Conservation (phyloP, 2,797 vertebrate species). For the Oreochromis grahami region DNA sequence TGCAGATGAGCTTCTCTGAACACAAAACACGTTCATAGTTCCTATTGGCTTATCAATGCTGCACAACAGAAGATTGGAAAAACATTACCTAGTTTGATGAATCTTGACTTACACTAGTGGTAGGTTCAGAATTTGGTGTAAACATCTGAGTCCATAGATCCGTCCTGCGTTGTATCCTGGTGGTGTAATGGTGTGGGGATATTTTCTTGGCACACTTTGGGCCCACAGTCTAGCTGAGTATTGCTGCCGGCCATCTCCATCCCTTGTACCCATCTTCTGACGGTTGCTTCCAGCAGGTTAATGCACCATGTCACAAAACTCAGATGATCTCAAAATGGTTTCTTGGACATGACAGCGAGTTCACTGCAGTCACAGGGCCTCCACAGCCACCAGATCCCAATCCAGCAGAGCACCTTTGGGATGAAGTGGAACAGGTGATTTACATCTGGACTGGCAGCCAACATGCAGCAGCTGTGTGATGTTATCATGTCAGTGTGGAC, state of each 20-base stretch:
- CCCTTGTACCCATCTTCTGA: not conserved
- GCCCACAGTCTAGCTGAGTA: not conserved
- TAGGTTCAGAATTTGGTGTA: slow-evolving; percentile 26
- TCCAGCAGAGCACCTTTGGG: not conserved
- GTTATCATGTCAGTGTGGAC: not conserved
- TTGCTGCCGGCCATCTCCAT: not conserved
- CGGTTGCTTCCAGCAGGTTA: not conserved
- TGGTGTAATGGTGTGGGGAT: not conserved
- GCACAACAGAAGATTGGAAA: not conserved
- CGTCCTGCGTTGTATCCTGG: not conserved
- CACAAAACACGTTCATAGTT: not conserved
- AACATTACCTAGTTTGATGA: not conserved
- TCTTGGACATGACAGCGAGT: not conserved
- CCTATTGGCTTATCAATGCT: not conserved
- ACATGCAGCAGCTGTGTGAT: not conserved
- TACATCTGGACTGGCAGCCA: not conserved
- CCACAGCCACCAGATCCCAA: not conserved
- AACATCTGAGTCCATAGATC: slow-evolving; percentile 28
- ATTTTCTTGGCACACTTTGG: not conserved
- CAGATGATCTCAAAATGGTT: not conserved
- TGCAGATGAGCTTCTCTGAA: not conserved
- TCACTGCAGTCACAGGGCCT: not conserved
- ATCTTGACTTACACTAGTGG: not conserved
- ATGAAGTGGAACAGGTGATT: not conserved
- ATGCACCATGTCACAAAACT: not conserved